These are phyloP conservation scores for Zaprionus gabonicus DNA, from an alignment of 1,140 invertebrate genomes.

Conservation along the genomic window DNA sequence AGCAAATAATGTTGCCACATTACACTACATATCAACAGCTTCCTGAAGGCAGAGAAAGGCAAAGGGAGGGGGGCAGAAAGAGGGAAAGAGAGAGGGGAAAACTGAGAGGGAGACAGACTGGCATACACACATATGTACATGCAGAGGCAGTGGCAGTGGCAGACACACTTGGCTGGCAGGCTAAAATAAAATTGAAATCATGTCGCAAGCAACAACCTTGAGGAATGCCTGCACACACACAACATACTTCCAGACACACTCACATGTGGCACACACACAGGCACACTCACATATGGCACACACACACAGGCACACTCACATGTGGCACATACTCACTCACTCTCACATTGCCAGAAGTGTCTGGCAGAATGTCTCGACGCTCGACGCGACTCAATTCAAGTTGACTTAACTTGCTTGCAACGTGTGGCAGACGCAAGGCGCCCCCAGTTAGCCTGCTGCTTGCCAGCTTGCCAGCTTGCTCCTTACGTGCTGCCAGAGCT, in stretches of 20 bases:
- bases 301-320: slow-evolving; percentile 29
- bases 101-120: slow-evolving; percentile 35
- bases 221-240: slow-evolving; percentile 68
- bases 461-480: background rate
- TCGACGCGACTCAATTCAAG: slow-evolving; percentile 62
- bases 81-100: slow-evolving; percentile 10
- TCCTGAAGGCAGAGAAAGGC: slow-evolving; percentile 49
- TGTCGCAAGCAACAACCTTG: slow-evolving; percentile 73
- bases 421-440: slow-evolving; percentile 14
- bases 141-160: slow-evolving; percentile 29
- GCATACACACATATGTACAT: slow-evolving; percentile 6
- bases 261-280: slow-evolving; percentile 28
- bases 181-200: slow-evolving; percentile 80
- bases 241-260: too few species aligned
- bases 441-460: slow-evolving; percentile 10
- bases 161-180: slow-evolving; percentile 57
- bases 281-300: slow-evolving; percentile 26
- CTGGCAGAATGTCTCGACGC: slow-evolving; percentile 81
- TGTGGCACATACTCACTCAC: slow-evolving; percentile 17
- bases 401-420: slow-evolving; percentile 47
- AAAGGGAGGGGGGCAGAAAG: background rate
- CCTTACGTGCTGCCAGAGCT: background rate
- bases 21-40: slow-evolving; percentile 80
- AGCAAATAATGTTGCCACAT: slow-evolving; percentile 83
- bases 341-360: slow-evolving; percentile 55